Conservation (phyloP, 2,797 vertebrate species). For the Botia kubotai region DNA sequence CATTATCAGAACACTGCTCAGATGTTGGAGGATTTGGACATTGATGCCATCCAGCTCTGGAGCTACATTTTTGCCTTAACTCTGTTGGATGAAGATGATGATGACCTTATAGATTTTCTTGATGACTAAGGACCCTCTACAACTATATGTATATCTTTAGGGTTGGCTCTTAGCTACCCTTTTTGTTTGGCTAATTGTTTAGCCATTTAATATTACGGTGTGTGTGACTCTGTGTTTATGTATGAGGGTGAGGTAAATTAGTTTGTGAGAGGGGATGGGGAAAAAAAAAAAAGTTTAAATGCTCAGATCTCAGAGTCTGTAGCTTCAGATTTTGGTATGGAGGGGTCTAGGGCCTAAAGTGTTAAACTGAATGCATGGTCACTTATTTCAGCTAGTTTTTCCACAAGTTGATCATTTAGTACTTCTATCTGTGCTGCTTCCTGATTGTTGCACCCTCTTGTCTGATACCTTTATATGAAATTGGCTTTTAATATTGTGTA, state of each 20-base stretch:
- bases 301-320: neutral
- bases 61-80: conserved; percentile 76
- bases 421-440: conserved; percentile 17
- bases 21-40: conserved; percentile 68
- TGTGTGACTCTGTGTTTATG: neutral
- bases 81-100: conserved; percentile 61
- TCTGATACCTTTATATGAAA: conserved; percentile 47
- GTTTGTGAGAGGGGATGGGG: neutral
- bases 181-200: conserved; percentile 48
- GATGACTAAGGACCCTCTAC: conserved; percentile 61
- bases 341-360: neutral
- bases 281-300: neutral
- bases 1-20: conserved; percentile 61
- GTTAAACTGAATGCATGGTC: conserved; percentile 4
- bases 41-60: conserved; percentile 68
- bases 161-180: conserved; percentile 29
- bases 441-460: conserved; percentile 43
- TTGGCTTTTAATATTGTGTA: conserved; percentile 68
- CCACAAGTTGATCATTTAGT: conserved; percentile 27
- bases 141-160: conserved; percentile 35
- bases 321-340: conserved; percentile 9
- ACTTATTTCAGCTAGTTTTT: conserved; percentile 28
- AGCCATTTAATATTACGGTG: conserved; percentile 22
- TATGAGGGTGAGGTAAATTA: neutral
- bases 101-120: conserved; percentile 55